These are phyloP conservation scores for Kryphioiulus occultus DNA, from an alignment of 2,888 invertebrate species.

Conservation along the genomic window DNA sequence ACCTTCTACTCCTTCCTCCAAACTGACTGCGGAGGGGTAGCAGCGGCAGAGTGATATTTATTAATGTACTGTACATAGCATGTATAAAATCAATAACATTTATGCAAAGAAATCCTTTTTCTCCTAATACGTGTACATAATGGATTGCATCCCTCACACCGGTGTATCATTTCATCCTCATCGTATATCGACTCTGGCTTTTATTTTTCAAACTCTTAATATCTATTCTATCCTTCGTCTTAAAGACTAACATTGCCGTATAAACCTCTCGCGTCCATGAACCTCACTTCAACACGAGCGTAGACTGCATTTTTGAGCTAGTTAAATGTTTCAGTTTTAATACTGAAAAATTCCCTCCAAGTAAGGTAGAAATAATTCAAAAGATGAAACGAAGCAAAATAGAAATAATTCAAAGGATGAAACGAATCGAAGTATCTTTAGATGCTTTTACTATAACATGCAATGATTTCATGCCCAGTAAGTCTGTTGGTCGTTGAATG, in stretches of 20 bases:
- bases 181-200: background rate
- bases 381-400: no score
- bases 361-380: no score
- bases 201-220: slow-evolving; percentile 6
- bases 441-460: no score
- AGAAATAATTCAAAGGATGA: no score
- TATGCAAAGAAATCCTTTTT: slow-evolving; percentile 38
- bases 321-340: no score
- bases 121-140: slow-evolving; percentile 36
- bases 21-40: background rate
- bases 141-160: background rate
- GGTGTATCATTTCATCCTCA: background rate
- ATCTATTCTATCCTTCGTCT: background rate
- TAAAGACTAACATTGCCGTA: background rate
- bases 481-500: no score
- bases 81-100: slow-evolving; percentile 39
- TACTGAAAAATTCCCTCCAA: no score
- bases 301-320: background rate
- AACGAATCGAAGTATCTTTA: no score
- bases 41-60: slow-evolving; percentile 36
- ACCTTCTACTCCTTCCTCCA: background rate
- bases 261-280: background rate
- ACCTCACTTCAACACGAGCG: background rate
- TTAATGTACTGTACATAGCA: slow-evolving; percentile 47
- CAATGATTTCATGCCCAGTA: no score